A percentile compares a stretch with the other conserved stretches of the same genome.
These are phyloP conservation scores for Pogonocherus hispidulus DNA, from an alignment of 2,888 invertebrate species.

Conservation along the genomic window DNA sequence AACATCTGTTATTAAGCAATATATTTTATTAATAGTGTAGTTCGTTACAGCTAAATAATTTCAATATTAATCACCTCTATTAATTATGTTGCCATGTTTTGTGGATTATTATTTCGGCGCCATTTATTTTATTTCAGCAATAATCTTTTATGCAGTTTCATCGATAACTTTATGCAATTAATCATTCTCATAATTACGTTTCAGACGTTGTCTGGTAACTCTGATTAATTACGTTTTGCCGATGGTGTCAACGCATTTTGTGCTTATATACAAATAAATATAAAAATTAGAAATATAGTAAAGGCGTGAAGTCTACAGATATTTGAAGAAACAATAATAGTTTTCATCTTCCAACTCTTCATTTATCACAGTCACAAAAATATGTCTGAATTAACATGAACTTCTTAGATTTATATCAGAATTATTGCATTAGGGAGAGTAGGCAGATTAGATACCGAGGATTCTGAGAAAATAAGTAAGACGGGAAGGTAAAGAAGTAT, in stretches of 20 bases:
- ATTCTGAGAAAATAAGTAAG: no score
- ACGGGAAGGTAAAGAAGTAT: no score
- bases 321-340: no score
- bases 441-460: no score
- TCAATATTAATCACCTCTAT: constrained; percentile 10
- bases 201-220: constrained; percentile 16
- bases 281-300: neutral
- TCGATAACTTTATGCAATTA: constrained; percentile 21
- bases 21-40: no score
- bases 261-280: neutral
- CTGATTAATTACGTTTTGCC: constrained; percentile 22
- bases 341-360: no score
- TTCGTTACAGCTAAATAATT: neutral
- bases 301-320: no score
- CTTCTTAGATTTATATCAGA: no score
- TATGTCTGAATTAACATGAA: no score
- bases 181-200: constrained; percentile 29
- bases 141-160: constrained; percentile 27
- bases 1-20: no score
- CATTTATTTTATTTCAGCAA: constrained; percentile 21
- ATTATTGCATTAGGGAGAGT: no score
- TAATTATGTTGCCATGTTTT: constrained; percentile 12
- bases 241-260: constrained; percentile 11
- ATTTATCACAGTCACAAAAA: no score
- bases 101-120: constrained; percentile 7